These are phyloP conservation scores for Vireo griseus DNA, from an alignment of 2,797 vertebrate genomes.

Conservation along the genomic window DNA sequence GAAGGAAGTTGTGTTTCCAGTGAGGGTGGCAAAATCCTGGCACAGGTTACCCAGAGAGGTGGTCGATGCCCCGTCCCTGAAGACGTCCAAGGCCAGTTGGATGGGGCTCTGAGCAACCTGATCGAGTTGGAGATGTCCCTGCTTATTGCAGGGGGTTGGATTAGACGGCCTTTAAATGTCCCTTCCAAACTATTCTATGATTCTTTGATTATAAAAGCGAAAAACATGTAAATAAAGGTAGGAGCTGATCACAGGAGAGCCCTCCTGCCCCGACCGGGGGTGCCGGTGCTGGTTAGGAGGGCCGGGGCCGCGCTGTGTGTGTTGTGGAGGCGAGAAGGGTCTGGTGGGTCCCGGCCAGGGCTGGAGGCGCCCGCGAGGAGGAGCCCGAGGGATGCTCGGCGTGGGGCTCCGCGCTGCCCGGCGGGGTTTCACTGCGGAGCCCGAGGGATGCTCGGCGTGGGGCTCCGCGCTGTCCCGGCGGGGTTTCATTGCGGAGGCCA, in stretches of 20 bases:
- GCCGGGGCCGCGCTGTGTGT: too few relatives aligned
- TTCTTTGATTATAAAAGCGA: background rate
- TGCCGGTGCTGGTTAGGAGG: fast-evolving
- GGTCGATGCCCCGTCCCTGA: too few relatives aligned
- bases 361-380: background rate
- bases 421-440: background rate
- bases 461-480: background rate
- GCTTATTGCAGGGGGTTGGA: fast-evolving
- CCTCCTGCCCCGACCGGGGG: fast-evolving
- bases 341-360: too few relatives aligned
- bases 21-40: background rate
- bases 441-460: background rate
- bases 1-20: background rate
- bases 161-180: fast-evolving
- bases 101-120: background rate
- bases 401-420: background rate
- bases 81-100: background rate
- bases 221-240: fast-evolving
- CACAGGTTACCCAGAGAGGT: too few relatives aligned
- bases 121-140: too few relatives aligned
- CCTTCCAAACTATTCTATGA: background rate
- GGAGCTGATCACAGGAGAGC: too few relatives aligned
- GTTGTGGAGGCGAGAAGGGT: fast-evolving
- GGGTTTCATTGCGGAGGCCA: fast-evolving
- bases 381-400: background rate